A percentile compares a stretch with the other conserved stretches of the same genome.
These are phyloP conservation scores for Melanostoma scalare DNA, from an alignment of 2,888 invertebrate species.

Conservation along the genomic window DNA sequence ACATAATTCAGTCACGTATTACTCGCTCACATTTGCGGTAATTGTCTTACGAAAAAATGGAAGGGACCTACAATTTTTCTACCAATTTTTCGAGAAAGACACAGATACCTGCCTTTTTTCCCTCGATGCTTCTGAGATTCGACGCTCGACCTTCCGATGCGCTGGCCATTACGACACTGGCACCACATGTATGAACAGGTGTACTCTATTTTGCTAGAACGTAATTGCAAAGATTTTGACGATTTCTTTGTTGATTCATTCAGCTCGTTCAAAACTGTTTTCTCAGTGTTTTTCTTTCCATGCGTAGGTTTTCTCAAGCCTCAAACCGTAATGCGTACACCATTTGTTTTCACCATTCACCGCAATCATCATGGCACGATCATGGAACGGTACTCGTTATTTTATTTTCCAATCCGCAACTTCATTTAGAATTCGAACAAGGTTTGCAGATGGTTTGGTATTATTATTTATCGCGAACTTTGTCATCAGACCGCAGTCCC, in stretches of 20 bases:
- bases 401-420: constrained; percentile 18
- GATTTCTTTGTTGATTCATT: neutral
- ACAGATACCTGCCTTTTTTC: no score
- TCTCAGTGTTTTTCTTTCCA: constrained; percentile 12
- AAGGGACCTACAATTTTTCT: no score
- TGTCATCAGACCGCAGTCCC: constrained; percentile 47
- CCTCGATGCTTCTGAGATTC: no score
- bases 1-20: no score
- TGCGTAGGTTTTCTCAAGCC: constrained; percentile 25
- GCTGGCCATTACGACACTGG: no score
- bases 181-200: no score
- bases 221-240: neutral
- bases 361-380: constrained; percentile 40
- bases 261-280: neutral
- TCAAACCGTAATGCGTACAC: constrained; percentile 31
- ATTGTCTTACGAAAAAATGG: no score
- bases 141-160: no score
- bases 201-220: no score
- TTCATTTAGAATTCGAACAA: constrained; percentile 66
- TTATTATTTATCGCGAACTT: constrained; percentile 69
- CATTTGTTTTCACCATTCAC: constrained; percentile 11
- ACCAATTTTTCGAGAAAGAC: no score
- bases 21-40: no score
- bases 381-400: constrained; percentile 41
- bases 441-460: constrained; percentile 55